Percentiles rank a stretch among this genome's conserved stretches.
phyloP scores from a whole-genome alignment of 2,888 invertebrate species.

The Bembecia ichneumoniformis region DNA sequence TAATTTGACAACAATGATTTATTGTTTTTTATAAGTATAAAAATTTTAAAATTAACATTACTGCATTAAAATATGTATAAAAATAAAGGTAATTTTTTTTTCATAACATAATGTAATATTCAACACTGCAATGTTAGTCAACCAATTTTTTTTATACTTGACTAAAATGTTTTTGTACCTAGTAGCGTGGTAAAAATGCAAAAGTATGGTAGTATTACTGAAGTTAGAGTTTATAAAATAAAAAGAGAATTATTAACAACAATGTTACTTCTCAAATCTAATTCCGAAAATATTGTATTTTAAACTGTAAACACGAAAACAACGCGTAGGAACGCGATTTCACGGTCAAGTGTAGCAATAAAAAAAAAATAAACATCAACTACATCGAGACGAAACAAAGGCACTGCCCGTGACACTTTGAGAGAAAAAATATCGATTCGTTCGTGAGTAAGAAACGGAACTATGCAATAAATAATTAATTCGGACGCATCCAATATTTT shows the following conservation, averaged over 20 bases:
- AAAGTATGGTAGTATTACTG: too few species aligned
- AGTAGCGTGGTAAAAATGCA: too few species aligned
- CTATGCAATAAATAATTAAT: background rate
- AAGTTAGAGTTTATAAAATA: too few species aligned
- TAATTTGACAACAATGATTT: too few species aligned
- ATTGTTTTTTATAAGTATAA: too few species aligned
- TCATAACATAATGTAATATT: too few species aligned
- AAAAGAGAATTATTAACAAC: background rate
- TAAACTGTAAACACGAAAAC: slow-evolving; percentile 3
- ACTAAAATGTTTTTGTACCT: too few species aligned
- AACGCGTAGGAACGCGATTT: slow-evolving; percentile 23
- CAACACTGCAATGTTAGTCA: too few species aligned
- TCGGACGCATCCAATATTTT: slow-evolving; percentile 14
- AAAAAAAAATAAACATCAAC: slow-evolving; percentile 49
- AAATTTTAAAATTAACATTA: too few species aligned
- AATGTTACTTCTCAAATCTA: background rate
- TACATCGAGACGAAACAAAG: slow-evolving; percentile 50
- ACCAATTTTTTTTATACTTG: too few species aligned
- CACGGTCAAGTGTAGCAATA: slow-evolving; percentile 65
- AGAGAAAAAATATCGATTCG: slow-evolving; percentile 51
- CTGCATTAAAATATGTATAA: too few species aligned
- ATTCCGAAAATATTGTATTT: background rate
- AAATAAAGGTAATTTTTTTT: too few species aligned
- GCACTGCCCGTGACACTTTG: slow-evolving; percentile 36
- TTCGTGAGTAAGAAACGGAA: slow-evolving; percentile 1